Evolutionary conservation across 1,140 invertebrate species (phyloP), one percentile per base, ranked within the genome.

Genomic region (Eciton burchellii): DNA sequence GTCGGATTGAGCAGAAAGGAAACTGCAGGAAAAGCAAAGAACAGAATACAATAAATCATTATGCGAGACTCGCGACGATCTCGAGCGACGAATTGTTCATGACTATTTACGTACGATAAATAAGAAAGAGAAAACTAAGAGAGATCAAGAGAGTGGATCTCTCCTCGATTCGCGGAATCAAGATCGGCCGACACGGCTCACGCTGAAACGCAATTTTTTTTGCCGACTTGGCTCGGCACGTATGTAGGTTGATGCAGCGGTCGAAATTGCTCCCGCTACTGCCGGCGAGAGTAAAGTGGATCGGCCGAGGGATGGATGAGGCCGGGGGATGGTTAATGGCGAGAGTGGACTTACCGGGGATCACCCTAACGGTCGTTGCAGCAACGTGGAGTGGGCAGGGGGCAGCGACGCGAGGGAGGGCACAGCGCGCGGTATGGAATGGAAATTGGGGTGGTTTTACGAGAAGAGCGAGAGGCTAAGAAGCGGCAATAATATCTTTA

Each of bases 231-330:
- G 68, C 47, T 52, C 14, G 24, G 47, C 76, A 72, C 82, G 66
- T 81, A 84, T 60, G 16, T 57, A 72, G 77, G 41, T 65, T 71
- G 59, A 70, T 62, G 68, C 54, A 65, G 45, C 76, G 45, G 62
- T 19, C 59, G 81, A 82, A 82, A 82, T 82, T 82, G 63, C 81
- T 54, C 41, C 62, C 66, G 41, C 41, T 70, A 81, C 76, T 65
- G 65, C 29, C 45, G 26, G 35, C 52, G 43, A 79, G 45, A 65
- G 81, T 72, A 71, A 81, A 81, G 70, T 81, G 70, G 77, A 81
- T 72, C 66, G 77, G 43, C 43, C 11, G 41, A 29, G 52, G 49
- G 76, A 66, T 41, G 56, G 74, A 49, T 56, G 41, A 49, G 35
- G 19, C 43, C 24, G 41, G 66, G 45, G 14, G 12, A 29, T 74